These are phyloP conservation scores for Sinotaia quadrata DNA, from an alignment of 2,888 invertebrate species.

Conservation along the genomic window DNA sequence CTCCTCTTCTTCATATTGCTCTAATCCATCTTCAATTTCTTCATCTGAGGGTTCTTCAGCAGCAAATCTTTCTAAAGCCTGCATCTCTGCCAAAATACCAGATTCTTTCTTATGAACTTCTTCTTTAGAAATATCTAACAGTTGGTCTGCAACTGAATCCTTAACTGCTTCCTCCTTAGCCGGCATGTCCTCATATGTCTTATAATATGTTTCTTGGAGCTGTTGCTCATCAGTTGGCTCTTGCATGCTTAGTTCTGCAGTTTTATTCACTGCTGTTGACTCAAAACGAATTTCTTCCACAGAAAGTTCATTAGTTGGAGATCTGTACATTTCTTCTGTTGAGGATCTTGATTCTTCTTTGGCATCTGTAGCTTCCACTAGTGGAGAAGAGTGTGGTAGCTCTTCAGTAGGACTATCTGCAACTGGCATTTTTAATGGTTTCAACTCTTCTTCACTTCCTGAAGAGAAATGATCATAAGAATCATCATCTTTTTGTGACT, in stretches of 20 bases:
- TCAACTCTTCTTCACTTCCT: slow-evolving; percentile 25
- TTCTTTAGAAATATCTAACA: slow-evolving; percentile 13
- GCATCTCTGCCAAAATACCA: slow-evolving; percentile 36
- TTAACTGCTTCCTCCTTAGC: slow-evolving; percentile 17
- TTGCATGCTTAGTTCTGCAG: not conserved
- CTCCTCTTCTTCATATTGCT: slow-evolving; percentile 24
- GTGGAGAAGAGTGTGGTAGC: no score
- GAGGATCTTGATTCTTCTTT: slow-evolving; percentile 12
- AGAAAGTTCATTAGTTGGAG: slow-evolving; percentile 19
- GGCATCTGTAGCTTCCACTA: no score
- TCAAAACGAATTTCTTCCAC: no score
- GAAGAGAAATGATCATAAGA: slow-evolving; percentile 28
- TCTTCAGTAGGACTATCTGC: slow-evolving; percentile 25
- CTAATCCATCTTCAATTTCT: slow-evolving; percentile 46
- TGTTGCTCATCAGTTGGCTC: not conserved
- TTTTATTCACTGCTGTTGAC: slow-evolving; percentile 2
- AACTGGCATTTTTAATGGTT: slow-evolving; percentile 24
- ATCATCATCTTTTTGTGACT: slow-evolving; percentile 31
- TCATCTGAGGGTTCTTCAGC: slow-evolving; percentile 46
- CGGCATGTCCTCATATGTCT: slow-evolving; percentile 3
- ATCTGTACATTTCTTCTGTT: slow-evolving; percentile 6
- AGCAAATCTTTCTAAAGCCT: slow-evolving; percentile 29
- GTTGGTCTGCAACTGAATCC: slow-evolving; percentile 1
- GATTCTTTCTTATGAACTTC: slow-evolving; percentile 6
- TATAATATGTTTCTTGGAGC: not conserved